phyloP scores from a whole-genome alignment of 37 sponge, comb jelly and placozoan genomes.

The Beroe ovata region DNA sequence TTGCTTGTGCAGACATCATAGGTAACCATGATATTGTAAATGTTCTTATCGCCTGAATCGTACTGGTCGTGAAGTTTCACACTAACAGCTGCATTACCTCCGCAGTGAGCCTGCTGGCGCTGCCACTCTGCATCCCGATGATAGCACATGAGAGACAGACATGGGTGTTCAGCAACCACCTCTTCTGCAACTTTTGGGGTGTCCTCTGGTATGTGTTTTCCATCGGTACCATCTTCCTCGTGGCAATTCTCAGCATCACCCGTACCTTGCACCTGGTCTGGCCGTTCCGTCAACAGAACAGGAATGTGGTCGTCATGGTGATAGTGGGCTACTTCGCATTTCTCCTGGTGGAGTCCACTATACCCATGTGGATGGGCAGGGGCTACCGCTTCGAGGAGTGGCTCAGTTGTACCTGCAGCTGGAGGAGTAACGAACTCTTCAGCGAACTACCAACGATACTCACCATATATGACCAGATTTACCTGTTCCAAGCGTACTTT shows the following conservation, averaged over 20 bases:
- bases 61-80: too few species aligned
- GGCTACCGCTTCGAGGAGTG: not conserved
- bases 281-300: not conserved
- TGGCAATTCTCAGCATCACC: conserved; percentile 11
- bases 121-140: not conserved
- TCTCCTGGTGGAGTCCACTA: not conserved
- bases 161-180: not conserved
- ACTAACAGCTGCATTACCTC: too few species aligned
- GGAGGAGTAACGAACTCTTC: not conserved
- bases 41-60: too few species aligned
- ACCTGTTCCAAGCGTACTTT: conserved; percentile 16
- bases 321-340: not conserved
- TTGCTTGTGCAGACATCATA: not conserved
- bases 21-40: too few species aligned
- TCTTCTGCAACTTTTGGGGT: conserved; percentile 7
- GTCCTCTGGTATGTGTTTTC: not conserved
- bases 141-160: not conserved
- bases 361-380: conserved; percentile 13
- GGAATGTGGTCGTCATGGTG: not conserved
- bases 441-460: not conserved
- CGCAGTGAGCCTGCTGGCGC: not conserved
- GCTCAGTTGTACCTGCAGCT: not conserved
- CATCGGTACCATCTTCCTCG: conserved; percentile 3
- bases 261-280: conserved; percentile 8
- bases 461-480: not conserved